These are phyloP conservation scores for Thaumetopoea pityocampa DNA, from an alignment of 1,140 invertebrate genomes.

Conservation along the genomic window DNA sequence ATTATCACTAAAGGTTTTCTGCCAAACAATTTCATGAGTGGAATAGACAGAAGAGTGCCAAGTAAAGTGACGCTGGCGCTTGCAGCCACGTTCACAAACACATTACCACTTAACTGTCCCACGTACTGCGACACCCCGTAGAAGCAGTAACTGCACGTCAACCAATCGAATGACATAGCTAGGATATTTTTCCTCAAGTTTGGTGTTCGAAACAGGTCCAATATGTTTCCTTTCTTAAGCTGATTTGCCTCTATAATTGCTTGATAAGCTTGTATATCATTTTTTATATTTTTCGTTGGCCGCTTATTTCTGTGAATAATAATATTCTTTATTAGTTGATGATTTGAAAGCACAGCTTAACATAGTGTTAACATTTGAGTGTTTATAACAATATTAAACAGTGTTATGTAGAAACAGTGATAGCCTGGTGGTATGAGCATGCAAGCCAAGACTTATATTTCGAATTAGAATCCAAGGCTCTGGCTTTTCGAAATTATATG, in stretches of 20 bases:
- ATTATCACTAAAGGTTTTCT: slow-evolving; percentile 77
- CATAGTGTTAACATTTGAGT: too few species aligned
- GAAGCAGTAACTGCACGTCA: slow-evolving; percentile 84
- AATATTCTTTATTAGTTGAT: not conserved
- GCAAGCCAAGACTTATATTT: too few species aligned
- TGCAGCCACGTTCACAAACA: slow-evolving; percentile 83
- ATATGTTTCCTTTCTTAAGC: slow-evolving; percentile 76
- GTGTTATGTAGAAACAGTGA: too few species aligned
- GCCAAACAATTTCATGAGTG: slow-evolving; percentile 78
- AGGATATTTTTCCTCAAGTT: slow-evolving; percentile 86
- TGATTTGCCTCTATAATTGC: slow-evolving; percentile 39
- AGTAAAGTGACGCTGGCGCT: slow-evolving; percentile 80
- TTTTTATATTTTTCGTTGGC: slow-evolving; percentile 73
- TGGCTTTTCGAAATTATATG: too few species aligned
- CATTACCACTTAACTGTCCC: slow-evolving; percentile 82
- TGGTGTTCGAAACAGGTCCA: slow-evolving; percentile 85
- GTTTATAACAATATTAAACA: too few species aligned
- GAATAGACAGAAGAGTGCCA: slow-evolving; percentile 79
- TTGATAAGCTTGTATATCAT: slow-evolving; percentile 67
- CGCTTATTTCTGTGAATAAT: slow-evolving; percentile 73
- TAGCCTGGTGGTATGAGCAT: too few species aligned
- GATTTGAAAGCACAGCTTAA: too few species aligned
- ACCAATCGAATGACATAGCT: slow-evolving; percentile 82
- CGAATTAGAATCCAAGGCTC: too few species aligned
- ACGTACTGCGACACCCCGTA: slow-evolving; percentile 87